Conservation (phyloP, 2,888 invertebrate genomes). For the Heliconius cydno region DNA sequence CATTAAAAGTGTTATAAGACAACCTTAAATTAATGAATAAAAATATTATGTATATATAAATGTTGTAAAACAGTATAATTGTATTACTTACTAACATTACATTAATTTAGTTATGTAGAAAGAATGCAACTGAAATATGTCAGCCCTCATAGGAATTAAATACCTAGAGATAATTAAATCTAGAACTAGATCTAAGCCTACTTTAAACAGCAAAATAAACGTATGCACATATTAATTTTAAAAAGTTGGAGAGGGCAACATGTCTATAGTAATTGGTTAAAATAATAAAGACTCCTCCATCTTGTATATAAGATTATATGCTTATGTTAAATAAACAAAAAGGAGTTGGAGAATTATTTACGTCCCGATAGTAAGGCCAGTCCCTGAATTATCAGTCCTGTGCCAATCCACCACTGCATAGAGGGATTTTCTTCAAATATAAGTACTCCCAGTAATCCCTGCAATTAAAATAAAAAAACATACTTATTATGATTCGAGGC, state of each 20-base stretch:
- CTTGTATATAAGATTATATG: neutral
- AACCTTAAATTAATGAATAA: neutral
- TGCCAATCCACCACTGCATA: slow-evolving; percentile 88
- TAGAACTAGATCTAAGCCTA: too few relatives aligned
- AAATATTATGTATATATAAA: too few relatives aligned
- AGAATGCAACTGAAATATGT: too few relatives aligned
- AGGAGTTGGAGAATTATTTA: slow-evolving; percentile 18
- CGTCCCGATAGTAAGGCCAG: slow-evolving; percentile 84
- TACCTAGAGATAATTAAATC: too few relatives aligned
- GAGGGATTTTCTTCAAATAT: slow-evolving; percentile 89
- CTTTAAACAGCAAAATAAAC: too few relatives aligned
- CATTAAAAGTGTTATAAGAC: neutral
- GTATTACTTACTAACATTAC: too few relatives aligned
- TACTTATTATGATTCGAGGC: neutral
- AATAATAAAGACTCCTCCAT: neutral
- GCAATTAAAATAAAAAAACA: slow-evolving; percentile 51
- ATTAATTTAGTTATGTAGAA: too few relatives aligned
- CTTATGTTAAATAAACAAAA: neutral
- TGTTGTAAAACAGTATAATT: too few relatives aligned
- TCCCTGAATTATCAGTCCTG: slow-evolving; percentile 87
- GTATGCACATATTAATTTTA: too few relatives aligned
- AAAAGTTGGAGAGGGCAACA: neutral
- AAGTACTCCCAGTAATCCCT: slow-evolving; percentile 89
- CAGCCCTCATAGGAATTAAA: too few relatives aligned
- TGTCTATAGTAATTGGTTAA: too few relatives aligned